These are phyloP conservation scores for Himantopus leucocephalus DNA, from an alignment of 2,113 vertebrate species.

Conservation along the genomic window DNA sequence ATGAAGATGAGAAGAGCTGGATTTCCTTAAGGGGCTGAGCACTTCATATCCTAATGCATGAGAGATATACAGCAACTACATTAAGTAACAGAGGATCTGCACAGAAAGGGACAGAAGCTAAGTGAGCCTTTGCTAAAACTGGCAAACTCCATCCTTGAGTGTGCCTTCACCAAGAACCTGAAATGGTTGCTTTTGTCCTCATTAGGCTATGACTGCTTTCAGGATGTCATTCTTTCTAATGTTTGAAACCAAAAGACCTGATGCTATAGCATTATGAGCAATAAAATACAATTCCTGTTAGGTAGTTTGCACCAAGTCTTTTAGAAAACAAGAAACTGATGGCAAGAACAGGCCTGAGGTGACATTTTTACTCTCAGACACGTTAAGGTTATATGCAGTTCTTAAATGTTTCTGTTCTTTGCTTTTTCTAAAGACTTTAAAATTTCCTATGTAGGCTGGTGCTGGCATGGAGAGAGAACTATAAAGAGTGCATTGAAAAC, in stretches of 20 bases:
- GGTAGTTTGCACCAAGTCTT: not conserved
- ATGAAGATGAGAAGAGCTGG: not conserved
- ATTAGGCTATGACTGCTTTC: not conserved
- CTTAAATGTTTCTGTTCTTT: not conserved
- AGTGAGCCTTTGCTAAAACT: not conserved
- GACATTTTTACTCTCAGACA: not conserved
- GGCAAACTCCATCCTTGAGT: not conserved
- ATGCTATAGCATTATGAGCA: not conserved
- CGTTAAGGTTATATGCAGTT: not conserved
- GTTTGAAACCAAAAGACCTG: not conserved
- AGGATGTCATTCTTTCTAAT: not conserved
- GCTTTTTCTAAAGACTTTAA: not conserved
- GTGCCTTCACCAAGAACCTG: not conserved
- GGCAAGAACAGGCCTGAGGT: not conserved
- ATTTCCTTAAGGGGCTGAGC: not conserved
- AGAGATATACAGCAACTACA: not conserved
- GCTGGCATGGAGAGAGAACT: not conserved
- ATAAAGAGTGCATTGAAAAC: not conserved
- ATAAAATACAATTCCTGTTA: not conserved
- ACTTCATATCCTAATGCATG: not conserved
- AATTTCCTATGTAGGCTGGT: not conserved
- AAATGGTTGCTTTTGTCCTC: not conserved
- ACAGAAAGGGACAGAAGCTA: not conserved
- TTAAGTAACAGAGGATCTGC: not conserved
- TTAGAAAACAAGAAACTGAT: not conserved